A percentile compares a stretch with the other conserved stretches of the same genome.
phyloP scores from a whole-genome alignment of 2,113 vertebrate species.

The Galemys pyrenaicus region DNA sequence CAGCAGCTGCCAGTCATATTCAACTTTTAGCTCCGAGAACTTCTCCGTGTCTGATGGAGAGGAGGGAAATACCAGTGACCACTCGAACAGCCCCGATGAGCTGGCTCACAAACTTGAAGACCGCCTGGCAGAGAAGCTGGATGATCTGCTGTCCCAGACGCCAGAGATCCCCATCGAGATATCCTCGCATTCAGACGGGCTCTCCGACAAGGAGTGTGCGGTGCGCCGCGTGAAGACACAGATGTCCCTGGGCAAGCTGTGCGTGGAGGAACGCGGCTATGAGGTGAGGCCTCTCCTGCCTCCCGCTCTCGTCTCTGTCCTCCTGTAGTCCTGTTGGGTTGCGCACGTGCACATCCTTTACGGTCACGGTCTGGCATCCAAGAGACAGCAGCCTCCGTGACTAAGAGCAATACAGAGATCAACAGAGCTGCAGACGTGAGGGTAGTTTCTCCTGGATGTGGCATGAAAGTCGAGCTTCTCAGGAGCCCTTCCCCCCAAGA shows the following conservation, averaged over 20 bases:
- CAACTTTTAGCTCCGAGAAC: conserved; percentile 99
- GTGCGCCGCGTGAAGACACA: conserved; percentile 98
- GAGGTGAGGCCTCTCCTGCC: conserved; percentile 86
- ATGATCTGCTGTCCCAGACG: conserved; percentile 95
- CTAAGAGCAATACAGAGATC: neutral
- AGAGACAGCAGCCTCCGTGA: neutral
- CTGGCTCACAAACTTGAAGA: conserved; percentile 90
- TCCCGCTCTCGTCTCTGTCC: neutral
- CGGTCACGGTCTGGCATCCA: neutral
- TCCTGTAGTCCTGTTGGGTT: neutral
- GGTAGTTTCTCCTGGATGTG: neutral
- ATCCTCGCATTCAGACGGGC: conserved; percentile 96
- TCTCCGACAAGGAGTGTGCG: conserved; percentile 98
- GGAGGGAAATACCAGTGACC: conserved; percentile 99
- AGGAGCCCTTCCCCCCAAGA: neutral
- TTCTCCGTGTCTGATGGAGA: conserved; percentile 97
- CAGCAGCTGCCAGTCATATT: conserved; percentile 97
- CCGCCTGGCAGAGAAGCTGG: conserved; percentile 88
- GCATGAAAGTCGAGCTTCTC: neutral
- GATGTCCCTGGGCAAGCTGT: conserved; percentile 98
- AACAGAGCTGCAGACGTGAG: neutral
- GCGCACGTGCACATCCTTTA: neutral
- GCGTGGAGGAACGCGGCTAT: conserved; percentile 93
- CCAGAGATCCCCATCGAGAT: conserved; percentile 99
- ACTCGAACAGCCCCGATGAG: conserved; percentile 94